Evolutionary conservation across 2,113 vertebrate species (phyloP).

Genomic region (Crotophaga sulcirostris): DNA sequence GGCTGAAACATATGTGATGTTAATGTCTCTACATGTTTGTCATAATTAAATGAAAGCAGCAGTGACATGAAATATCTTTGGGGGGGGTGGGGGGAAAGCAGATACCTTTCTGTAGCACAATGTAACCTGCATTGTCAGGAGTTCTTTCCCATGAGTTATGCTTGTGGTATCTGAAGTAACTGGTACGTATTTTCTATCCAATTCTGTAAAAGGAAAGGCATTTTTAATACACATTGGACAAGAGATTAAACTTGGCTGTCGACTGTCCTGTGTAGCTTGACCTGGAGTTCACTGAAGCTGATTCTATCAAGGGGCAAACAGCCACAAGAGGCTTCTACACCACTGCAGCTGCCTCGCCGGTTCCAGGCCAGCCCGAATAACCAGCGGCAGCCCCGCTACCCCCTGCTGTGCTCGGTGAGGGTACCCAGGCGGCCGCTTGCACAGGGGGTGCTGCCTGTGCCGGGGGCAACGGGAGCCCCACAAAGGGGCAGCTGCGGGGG

Average conservation of each 20-base stretch:
- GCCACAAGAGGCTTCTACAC: not conserved
- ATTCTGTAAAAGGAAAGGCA: not conserved
- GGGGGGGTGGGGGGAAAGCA: too few species aligned
- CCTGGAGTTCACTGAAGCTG: not conserved
- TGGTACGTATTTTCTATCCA: not conserved
- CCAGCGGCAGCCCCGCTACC: not conserved
- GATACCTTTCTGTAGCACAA: not conserved
- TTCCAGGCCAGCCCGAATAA: not conserved
- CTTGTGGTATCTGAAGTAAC: not conserved
- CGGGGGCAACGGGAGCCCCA: not conserved
- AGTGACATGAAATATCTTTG: not conserved
- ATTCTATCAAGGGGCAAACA: not conserved
- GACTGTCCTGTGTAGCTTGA: not conserved
- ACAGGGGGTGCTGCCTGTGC: not conserved
- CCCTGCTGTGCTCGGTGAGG: not conserved
- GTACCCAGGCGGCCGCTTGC: fast-evolving
- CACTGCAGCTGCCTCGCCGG: not conserved
- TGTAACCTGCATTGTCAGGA: not conserved
- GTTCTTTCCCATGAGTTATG: not conserved
- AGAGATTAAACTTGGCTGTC: not conserved
- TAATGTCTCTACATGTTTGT: not conserved
- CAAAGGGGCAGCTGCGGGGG: too few species aligned
- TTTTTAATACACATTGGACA: not conserved
- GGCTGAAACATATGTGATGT: constrained; percentile 30
- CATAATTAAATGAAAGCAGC: constrained; percentile 54